These are phyloP conservation scores for Luperina nickerlii DNA, from an alignment of 2,888 invertebrate species.

Conservation along the genomic window DNA sequence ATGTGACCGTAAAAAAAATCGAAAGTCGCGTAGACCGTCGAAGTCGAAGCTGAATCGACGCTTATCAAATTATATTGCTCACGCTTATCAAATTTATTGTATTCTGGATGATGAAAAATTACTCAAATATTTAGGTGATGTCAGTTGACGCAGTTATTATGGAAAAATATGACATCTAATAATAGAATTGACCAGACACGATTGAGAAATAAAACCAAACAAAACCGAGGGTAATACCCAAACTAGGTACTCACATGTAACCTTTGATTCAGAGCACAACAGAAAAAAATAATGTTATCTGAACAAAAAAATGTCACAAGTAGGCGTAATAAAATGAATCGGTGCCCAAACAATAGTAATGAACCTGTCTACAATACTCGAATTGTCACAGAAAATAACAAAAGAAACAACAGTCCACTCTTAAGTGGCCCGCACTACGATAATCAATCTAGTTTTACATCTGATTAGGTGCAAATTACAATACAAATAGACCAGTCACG, in stretches of 20 bases:
- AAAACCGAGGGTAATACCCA: conserved; percentile 42
- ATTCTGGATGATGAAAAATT: not conserved
- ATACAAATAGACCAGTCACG: conserved; percentile 89
- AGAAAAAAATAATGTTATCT: conserved; percentile 39
- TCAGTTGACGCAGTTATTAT: not conserved
- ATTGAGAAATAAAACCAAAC: conserved; percentile 37
- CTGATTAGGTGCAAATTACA: conserved; percentile 90
- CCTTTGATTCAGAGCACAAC: conserved; percentile 44
- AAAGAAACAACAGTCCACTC: conserved; percentile 79
- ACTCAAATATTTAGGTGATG: not conserved
- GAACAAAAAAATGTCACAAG: conserved; percentile 60
- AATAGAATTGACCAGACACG: conserved; percentile 9
- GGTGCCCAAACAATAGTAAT: conserved; percentile 65
- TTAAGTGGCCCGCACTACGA: conserved; percentile 78
- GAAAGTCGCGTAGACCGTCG: no score
- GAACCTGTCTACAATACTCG: conserved; percentile 74
- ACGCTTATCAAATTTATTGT: not conserved
- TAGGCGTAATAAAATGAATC: conserved; percentile 71
- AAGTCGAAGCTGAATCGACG: not conserved
- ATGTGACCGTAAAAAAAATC: not conserved
- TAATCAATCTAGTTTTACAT: conserved; percentile 89
- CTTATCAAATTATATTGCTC: no score
- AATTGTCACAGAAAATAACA: conserved; percentile 82
- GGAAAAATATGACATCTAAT: not conserved
- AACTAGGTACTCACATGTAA: conserved; percentile 44